Conservation (phyloP, 2,888 invertebrate species). For the Ectropis crepuscularia region DNA sequence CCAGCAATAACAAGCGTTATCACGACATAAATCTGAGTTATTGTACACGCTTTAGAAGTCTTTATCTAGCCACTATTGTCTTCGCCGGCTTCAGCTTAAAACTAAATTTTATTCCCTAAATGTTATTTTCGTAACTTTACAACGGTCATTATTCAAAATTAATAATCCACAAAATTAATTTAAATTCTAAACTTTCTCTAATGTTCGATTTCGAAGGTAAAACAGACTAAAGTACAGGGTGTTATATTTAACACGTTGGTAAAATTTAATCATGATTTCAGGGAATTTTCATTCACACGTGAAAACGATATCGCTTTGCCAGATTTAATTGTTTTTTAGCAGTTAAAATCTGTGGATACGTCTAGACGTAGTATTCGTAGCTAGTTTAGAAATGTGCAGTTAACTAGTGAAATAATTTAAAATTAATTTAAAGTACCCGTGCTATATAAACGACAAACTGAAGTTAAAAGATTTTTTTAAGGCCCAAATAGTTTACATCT, state of each 20-base stretch:
- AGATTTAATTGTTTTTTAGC: conserved; percentile 13
- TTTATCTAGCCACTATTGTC: conserved; percentile 39
- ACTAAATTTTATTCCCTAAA: conserved; percentile 17
- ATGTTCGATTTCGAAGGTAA: conserved; percentile 62
- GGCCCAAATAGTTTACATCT: no score
- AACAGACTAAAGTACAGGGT: conserved; percentile 61
- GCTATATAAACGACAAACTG: no score
- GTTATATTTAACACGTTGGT: conserved; percentile 45
- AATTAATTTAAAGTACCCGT: no score
- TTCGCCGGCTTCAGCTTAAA: conserved; percentile 29
- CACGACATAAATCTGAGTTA: conserved; percentile 41
- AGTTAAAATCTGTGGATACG: conserved; percentile 6
- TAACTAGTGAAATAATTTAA: no score
- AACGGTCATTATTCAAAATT: conserved; percentile 77
- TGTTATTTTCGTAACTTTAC: conserved; percentile 25
- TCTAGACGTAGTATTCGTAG: neutral
- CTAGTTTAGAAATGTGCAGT: neutral
- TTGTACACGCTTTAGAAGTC: conserved; percentile 37
- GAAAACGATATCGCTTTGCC: conserved; percentile 1
- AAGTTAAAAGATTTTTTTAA: no score
- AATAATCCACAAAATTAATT: conserved; percentile 82
- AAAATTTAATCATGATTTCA: conserved; percentile 34
- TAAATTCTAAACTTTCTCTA: conserved; percentile 71
- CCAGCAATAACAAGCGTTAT: conserved; percentile 34
- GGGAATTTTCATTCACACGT: conserved; percentile 36